Percentiles rank a stretch among this genome's conserved stretches.
phyloP scores from a whole-genome alignment of 2,113 vertebrate genomes.

The Catharus fuscescens region DNA sequence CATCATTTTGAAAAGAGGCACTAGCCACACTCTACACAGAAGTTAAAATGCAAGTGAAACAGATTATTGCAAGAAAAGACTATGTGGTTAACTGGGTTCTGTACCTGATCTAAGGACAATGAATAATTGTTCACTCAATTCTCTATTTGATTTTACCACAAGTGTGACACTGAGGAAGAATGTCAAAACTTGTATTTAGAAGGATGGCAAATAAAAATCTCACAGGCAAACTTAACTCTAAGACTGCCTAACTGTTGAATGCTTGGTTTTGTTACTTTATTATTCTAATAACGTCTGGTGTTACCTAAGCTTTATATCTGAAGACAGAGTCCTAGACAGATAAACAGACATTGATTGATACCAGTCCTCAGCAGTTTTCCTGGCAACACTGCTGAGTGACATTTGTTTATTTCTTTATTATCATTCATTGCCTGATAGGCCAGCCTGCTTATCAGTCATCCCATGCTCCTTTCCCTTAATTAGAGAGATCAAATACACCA shows the following conservation, averaged over 20 bases:
- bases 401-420: conserved; percentile 45
- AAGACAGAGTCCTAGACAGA: conserved; percentile 25
- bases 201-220: not conserved
- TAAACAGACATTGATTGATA: conserved; percentile 56
- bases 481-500: conserved; percentile 57
- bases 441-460: conserved; percentile 69
- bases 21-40: not conserved
- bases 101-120: not conserved
- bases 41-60: not conserved
- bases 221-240: not conserved
- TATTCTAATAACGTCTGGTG: not conserved
- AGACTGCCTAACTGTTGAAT: not conserved
- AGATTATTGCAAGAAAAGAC: not conserved
- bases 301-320: conserved; percentile 12
- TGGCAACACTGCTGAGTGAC: not conserved
- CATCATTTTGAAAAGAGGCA: not conserved
- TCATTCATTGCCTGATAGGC: conserved; percentile 65
- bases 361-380: conserved; percentile 29
- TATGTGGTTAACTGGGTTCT: not conserved
- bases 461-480: conserved; percentile 57
- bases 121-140: not conserved
- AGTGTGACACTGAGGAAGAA: not conserved
- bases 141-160: not conserved
- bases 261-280: not conserved
- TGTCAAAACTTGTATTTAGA: not conserved